Percentiles rank a stretch among this genome's conserved stretches.
Evolutionary conservation across 2,113 vertebrate species (phyloP).

Genomic region (Laterallus jamaicensis): DNA sequence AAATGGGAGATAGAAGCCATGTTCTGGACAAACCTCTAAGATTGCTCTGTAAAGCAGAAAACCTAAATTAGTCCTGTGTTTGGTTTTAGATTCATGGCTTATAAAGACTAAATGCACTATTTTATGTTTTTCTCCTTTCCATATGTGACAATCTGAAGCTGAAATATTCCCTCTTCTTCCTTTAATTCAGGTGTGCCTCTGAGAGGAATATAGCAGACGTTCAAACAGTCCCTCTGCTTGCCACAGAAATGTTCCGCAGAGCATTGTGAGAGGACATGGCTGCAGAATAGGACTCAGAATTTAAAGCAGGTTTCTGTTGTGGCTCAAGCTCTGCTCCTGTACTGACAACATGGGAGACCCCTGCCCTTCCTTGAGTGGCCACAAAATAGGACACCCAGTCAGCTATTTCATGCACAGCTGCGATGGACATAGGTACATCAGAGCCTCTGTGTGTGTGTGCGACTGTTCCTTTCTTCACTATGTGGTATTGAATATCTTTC

Average conservation of each 20-base stretch:
- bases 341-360: accelerated
- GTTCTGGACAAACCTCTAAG: not conserved
- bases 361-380: not conserved
- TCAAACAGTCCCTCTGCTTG: not conserved
- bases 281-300: not conserved
- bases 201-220: not conserved
- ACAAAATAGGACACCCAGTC: not conserved
- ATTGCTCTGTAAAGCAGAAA: not conserved
- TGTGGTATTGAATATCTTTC: not conserved
- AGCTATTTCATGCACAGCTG: not conserved
- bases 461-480: not conserved
- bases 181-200: not conserved
- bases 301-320: not conserved
- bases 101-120: not conserved
- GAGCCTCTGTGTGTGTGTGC: not conserved
- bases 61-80: not conserved
- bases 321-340: not conserved
- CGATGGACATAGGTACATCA: not conserved
- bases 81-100: not conserved
- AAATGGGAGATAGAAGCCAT: not conserved
- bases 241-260: not conserved
- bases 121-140: not conserved
- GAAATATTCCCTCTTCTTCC: not conserved
- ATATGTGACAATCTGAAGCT: not conserved
- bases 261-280: accelerated